These are phyloP conservation scores for Nematopogon swammerdamellus DNA, from an alignment of 2,888 invertebrate genomes.

Conservation along the genomic window DNA sequence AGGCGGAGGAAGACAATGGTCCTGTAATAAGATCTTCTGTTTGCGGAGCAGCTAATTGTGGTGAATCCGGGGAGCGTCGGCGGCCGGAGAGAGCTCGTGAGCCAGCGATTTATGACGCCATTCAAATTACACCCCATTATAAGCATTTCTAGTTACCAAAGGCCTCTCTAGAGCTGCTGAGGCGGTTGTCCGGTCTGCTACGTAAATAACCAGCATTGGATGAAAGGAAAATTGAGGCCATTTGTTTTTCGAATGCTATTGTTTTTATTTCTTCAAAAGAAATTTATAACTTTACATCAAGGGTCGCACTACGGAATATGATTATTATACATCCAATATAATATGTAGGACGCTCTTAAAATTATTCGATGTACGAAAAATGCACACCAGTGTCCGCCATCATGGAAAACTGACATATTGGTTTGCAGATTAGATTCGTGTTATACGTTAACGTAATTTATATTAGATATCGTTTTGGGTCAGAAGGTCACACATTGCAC, in stretches of 20 bases:
- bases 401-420: no score
- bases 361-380: no score
- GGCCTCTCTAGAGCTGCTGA: neutral
- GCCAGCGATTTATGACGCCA: constrained; percentile 39
- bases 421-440: no score
- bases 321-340: no score
- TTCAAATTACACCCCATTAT: constrained; percentile 39
- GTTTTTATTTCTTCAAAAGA: neutral
- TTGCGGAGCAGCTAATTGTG: constrained; percentile 26
- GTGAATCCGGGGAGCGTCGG: constrained; percentile 28
- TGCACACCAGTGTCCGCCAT: no score
- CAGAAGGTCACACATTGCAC: no score
- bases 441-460: no score
- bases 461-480: no score
- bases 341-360: no score
- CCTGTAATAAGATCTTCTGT: constrained; percentile 44
- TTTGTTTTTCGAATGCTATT: neutral
- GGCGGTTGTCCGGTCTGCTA: neutral
- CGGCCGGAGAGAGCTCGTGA: constrained; percentile 11
- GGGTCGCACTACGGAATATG: no score
- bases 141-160: neutral
- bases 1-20: constrained; percentile 42
- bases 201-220: neutral
- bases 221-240: neutral
- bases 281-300: no score